Evolutionary conservation across 2,797 vertebrate species (phyloP).

Genomic region (Syngnathus acus): DNA sequence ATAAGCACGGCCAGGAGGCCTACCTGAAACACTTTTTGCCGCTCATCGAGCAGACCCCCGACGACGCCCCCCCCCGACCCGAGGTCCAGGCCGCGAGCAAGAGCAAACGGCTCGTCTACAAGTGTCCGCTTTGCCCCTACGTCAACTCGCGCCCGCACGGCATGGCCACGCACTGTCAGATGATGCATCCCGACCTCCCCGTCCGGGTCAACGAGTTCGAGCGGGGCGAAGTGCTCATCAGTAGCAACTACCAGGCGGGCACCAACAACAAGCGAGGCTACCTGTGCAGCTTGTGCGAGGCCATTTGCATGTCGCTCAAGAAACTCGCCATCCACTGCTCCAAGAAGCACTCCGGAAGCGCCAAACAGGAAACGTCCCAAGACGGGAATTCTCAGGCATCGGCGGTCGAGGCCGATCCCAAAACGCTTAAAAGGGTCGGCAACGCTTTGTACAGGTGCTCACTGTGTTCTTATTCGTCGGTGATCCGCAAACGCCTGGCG

Average conservation of each 20-base stretch:
- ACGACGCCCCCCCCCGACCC: slow-evolving; percentile 2
- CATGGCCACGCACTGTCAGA: slow-evolving; percentile 84
- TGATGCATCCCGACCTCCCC: slow-evolving; percentile 71
- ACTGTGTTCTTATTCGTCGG: slow-evolving; percentile 77
- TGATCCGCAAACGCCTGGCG: slow-evolving; percentile 72
- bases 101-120: slow-evolving; percentile 59
- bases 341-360: slow-evolving; percentile 64
- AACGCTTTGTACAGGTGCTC: slow-evolving; percentile 77
- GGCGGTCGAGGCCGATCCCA: slow-evolving; percentile 6
- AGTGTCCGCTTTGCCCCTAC: slow-evolving; percentile 79
- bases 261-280: slow-evolving; percentile 75
- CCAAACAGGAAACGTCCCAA: slow-evolving; percentile 46
- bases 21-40: slow-evolving; percentile 76
- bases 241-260: slow-evolving; percentile 59
- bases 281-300: slow-evolving; percentile 76
- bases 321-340: slow-evolving; percentile 76
- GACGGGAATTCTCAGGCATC: neutral
- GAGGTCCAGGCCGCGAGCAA: neutral
- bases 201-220: slow-evolving; percentile 77
- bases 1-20: slow-evolving; percentile 78
- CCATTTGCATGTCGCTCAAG: slow-evolving; percentile 69
- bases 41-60: slow-evolving; percentile 33
- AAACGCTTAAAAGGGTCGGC: slow-evolving; percentile 43
- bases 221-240: slow-evolving; percentile 66
- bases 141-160: slow-evolving; percentile 80